Percentiles rank a stretch among this genome's conserved stretches.
Evolutionary conservation across 2,113 vertebrate genomes (phyloP).

Genomic region (Coreoperca whiteheadi): DNA sequence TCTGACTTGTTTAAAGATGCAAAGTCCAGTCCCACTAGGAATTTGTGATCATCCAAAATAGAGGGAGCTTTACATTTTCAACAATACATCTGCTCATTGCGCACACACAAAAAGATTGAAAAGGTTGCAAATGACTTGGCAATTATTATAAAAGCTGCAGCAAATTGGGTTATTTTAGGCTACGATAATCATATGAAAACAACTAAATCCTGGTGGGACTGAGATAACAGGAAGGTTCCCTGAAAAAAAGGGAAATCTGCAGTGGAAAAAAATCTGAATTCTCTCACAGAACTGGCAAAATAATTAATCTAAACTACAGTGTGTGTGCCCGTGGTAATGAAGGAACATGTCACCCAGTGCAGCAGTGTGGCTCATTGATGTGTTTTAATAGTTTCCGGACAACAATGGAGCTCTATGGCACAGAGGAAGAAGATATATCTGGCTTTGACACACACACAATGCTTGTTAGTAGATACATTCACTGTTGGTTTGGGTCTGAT

Average conservation of each 20-base stretch:
- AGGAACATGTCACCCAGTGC: neutral
- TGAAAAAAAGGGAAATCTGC: neutral
- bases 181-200: neutral
- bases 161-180: neutral
- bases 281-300: neutral
- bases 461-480: neutral
- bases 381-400: neutral
- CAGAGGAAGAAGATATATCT: neutral
- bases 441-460: neutral
- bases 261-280: neutral
- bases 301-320: neutral
- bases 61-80: too few relatives aligned
- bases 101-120: neutral
- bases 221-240: neutral
- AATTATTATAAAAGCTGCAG: neutral
- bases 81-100: neutral
- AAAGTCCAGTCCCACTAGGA: too few relatives aligned
- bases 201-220: neutral
- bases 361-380: neutral
- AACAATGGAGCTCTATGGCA: neutral
- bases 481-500: neutral
- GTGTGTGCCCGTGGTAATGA: neutral
- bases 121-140: too few relatives aligned
- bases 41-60: neutral
- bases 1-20: neutral